Evolutionary conservation across 2,888 invertebrate genomes (phyloP).

Genomic region (Acronicta alni): DNA sequence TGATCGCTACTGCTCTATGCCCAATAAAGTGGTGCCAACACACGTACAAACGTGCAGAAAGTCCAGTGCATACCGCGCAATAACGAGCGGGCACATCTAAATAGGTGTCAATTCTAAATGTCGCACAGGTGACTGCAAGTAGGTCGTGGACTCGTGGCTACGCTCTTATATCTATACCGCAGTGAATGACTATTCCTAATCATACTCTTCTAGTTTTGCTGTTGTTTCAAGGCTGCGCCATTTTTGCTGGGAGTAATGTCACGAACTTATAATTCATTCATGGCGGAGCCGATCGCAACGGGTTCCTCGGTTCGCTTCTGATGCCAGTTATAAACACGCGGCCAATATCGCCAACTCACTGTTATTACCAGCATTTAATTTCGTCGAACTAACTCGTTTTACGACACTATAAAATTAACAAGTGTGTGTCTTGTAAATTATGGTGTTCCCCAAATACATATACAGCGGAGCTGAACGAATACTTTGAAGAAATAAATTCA

Average conservation of each 20-base stretch:
- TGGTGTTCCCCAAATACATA: conserved; percentile 8
- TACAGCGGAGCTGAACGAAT: neutral
- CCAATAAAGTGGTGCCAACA: neutral
- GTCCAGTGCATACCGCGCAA: neutral
- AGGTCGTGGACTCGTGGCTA: neutral
- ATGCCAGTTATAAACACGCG: neutral
- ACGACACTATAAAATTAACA: conserved; percentile 2
- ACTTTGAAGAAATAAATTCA: neutral
- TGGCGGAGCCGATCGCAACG: neutral
- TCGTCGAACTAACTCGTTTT: conserved; percentile 16
- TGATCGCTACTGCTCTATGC: neutral
- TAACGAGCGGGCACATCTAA: neutral
- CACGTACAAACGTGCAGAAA: neutral
- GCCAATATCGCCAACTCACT: neutral
- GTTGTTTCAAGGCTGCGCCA: neutral
- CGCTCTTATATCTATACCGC: neutral
- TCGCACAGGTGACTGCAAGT: neutral
- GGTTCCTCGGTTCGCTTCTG: neutral
- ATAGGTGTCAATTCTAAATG: conserved; percentile 1
- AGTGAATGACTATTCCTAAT: neutral
- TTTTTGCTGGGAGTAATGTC: neutral
- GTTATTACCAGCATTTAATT: conserved; percentile 5
- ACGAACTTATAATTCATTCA: conserved; percentile 1
- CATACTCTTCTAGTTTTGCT: no score
- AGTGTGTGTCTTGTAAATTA: conserved; percentile 3